Evolutionary conservation across 2,888 invertebrate species (phyloP).

Genomic region (Loripinus fragilis): DNA sequence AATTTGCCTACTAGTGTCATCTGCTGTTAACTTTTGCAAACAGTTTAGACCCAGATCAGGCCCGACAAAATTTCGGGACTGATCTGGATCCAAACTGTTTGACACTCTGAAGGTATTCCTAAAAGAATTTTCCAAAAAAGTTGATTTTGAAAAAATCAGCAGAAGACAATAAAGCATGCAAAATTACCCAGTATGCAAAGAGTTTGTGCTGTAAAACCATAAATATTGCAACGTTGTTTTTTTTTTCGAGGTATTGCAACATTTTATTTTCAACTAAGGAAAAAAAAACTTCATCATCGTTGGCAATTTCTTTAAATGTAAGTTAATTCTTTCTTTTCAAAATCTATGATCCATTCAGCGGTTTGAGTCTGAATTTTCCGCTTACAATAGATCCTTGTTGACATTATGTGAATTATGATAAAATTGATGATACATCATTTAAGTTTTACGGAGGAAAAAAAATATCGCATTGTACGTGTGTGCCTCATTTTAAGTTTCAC

Average conservation of each 20-base stretch:
- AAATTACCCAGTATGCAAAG: no score
- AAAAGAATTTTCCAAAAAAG: no score
- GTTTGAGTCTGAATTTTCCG: conserved; percentile 7
- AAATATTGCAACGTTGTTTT: background rate
- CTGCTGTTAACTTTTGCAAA: no score
- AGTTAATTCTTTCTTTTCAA: background rate
- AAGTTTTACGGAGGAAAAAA: conserved; percentile 13
- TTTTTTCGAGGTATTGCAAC: background rate
- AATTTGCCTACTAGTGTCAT: no score
- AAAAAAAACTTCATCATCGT: background rate
- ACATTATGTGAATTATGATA: conserved; percentile 19
- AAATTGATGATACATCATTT: conserved; percentile 20
- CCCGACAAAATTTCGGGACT: no score
- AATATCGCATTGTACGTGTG: conserved; percentile 6
- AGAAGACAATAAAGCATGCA: no score
- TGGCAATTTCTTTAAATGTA: conserved; percentile 17
- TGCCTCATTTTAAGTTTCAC: conserved; percentile 14
- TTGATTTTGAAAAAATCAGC: no score
- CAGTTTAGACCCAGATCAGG: no score
- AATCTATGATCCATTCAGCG: conserved; percentile 3
- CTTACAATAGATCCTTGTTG: conserved; percentile 9
- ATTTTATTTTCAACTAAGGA: background rate
- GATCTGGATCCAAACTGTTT: no score
- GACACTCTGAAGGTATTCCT: no score
- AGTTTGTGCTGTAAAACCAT: background rate